Base-by-base conservation (phyloP, 2,797 vertebrate genomes). In the Oreonectes daqikongensis region DNA sequence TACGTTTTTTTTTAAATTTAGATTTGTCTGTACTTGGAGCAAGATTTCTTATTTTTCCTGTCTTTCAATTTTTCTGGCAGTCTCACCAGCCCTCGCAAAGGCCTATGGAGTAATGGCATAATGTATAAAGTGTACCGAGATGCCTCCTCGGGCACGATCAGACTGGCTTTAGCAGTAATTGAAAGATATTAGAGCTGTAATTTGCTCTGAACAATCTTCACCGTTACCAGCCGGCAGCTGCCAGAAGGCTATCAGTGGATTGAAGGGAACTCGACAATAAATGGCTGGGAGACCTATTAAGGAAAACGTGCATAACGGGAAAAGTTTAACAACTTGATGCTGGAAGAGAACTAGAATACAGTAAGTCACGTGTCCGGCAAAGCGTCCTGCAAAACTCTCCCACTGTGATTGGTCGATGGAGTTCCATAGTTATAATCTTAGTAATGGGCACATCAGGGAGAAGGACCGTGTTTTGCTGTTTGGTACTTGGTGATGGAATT, bases 171-270 rank as follows among this genome's bases (percentile, higher is more conserved):
- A 83, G 77, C 78, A 67, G 77, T 85, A 82, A 85, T 85, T 85
- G 86, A 87, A 88, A 87, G 83, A 88, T 87, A 89, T 90, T 84
- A 57, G 83, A 83, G 72, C 77, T 77, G 79, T 91, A 91, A 91
- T 91, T 92, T 88, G 88, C 86, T 91, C 81, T 85, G 84, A 90
- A 84, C 83, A 84, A 85, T 83, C 79, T 81, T 74, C 77, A 81
- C 81, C 22, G 18, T 80, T 67, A 61, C 79, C 69, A 82, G 73
- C 70, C 42, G 57, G 60, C 35, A 65, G 79, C 79, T 72, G 76
- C 55, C 75, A 61, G 63, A 35, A 59, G 38, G 57, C 61, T 38
- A 63, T 67, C 18, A 46, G 72, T 22, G 46, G 65, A 71, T 46
- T 38, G 22, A 53, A 72, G 71, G 71, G 71, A 64, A 68, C 73